These are phyloP conservation scores for Platynereis dumerilii DNA, from an alignment of 2,888 invertebrate species.

Conservation along the genomic window DNA sequence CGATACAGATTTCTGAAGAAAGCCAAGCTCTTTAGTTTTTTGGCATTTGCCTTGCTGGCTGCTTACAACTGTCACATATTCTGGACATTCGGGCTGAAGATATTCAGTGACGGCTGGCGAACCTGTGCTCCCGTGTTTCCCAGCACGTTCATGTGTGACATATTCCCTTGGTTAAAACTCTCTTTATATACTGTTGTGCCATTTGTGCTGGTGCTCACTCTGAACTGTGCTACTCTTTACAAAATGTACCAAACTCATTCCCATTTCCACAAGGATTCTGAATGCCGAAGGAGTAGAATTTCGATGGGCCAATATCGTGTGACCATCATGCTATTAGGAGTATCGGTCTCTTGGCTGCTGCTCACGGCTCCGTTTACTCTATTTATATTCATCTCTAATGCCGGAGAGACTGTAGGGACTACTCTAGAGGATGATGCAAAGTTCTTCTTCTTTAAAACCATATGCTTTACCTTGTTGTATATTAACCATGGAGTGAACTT, in stretches of 20 bases:
- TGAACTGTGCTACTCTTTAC: conserved; percentile 48
- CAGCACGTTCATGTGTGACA: conserved; percentile 39
- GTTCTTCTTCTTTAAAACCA: conserved; percentile 21
- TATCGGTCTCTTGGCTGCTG: conserved; percentile 35
- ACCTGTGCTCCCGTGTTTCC: conserved; percentile 40
- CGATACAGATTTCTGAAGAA: conserved; percentile 22
- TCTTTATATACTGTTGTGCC: conserved; percentile 52
- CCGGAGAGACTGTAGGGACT: background rate
- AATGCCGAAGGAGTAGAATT: background rate
- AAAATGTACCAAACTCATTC: conserved; percentile 4
- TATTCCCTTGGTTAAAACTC: conserved; percentile 50
- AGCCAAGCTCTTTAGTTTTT: conserved; percentile 19
- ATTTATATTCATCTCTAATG: background rate
- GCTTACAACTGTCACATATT: conserved; percentile 28
- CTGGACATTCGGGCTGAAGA: conserved; percentile 21
- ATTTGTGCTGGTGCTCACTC: conserved; percentile 43
- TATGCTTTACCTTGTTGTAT: conserved; percentile 34
- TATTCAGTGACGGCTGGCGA: background rate
- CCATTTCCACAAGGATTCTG: background rate
- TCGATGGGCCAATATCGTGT: conserved; percentile 31
- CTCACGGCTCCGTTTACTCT: conserved; percentile 33
- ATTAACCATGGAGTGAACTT: conserved; percentile 36
- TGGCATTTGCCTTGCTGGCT: background rate
- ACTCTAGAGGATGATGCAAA: conserved; percentile 3
- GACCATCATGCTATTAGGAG: conserved; percentile 30